phyloP scores from a whole-genome alignment of 2,888 invertebrate species.

The Osmoderma eremita region DNA sequence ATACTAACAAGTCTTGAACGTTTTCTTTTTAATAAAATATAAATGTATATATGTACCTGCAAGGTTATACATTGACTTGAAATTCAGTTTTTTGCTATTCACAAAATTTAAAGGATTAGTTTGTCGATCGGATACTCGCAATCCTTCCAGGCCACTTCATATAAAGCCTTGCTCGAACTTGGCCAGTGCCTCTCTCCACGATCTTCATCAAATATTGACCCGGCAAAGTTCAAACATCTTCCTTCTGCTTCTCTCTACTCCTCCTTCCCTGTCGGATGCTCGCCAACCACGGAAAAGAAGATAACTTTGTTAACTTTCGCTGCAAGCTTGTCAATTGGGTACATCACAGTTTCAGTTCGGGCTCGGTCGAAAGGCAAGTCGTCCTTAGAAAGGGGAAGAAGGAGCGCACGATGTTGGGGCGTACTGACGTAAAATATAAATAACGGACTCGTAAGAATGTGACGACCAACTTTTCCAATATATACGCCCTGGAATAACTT shows the following conservation, averaged over 20 bases:
- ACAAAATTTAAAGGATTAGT: no score
- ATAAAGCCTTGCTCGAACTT: not conserved
- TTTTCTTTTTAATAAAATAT: no score
- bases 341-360: not conserved
- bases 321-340: constrained; percentile 40
- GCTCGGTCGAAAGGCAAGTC: not conserved
- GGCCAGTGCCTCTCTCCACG: constrained; percentile 22
- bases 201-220: constrained; percentile 47
- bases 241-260: not conserved
- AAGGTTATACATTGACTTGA: no score
- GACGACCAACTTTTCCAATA: constrained; percentile 22
- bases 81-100: no score
- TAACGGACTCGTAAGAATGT: constrained; percentile 20
- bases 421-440: constrained; percentile 33
- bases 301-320: constrained; percentile 41
- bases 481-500: not conserved
- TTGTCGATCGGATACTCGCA: no score
- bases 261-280: not conserved
- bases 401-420: constrained; percentile 8
- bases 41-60: no score
- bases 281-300: constrained; percentile 4
- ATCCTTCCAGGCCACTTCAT: no score
- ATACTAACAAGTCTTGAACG: no score
- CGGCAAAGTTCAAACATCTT: constrained; percentile 42
- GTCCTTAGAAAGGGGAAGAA: not conserved